Conservation (phyloP, 2,797 vertebrate genomes). For the Silurus aristotelis region DNA sequence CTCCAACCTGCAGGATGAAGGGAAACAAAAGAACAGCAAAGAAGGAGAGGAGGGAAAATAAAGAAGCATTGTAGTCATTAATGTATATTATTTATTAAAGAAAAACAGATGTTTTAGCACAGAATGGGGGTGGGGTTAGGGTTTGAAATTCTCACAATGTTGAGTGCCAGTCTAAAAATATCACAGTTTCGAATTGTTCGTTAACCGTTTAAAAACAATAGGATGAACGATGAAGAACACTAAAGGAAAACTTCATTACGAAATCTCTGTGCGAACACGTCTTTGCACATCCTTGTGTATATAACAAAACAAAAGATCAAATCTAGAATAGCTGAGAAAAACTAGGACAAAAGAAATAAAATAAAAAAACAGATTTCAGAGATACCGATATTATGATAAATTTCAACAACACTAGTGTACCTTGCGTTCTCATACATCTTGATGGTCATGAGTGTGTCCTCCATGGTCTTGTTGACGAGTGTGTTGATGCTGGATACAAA, state of each 20-base stretch:
- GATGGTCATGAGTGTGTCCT: constrained; percentile 94
- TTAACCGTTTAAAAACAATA: background rate
- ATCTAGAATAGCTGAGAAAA: background rate
- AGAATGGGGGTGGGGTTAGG: background rate
- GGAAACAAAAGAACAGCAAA: background rate
- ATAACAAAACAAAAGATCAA: background rate
- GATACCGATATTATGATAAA: background rate
- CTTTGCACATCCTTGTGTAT: background rate
- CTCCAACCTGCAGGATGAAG: constrained; percentile 78
- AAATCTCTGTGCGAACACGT: background rate
- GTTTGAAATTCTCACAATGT: background rate
- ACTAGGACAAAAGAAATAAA: background rate
- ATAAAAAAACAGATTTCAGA: too few relatives aligned
- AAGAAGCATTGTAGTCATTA: background rate
- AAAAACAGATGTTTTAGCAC: background rate
- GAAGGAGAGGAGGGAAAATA: background rate
- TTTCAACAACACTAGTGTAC: constrained; percentile 61
- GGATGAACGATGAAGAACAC: background rate
- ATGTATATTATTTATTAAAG: background rate
- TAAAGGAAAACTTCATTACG: background rate
- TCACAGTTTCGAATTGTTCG: background rate
- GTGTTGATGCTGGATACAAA: constrained; percentile 98
- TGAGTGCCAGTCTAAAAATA: background rate
- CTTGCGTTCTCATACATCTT: constrained; percentile 94
- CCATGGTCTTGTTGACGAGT: constrained; percentile 96